Evolutionary conservation across 2,113 vertebrate species (phyloP).

Genomic region (Carassius carassius): DNA sequence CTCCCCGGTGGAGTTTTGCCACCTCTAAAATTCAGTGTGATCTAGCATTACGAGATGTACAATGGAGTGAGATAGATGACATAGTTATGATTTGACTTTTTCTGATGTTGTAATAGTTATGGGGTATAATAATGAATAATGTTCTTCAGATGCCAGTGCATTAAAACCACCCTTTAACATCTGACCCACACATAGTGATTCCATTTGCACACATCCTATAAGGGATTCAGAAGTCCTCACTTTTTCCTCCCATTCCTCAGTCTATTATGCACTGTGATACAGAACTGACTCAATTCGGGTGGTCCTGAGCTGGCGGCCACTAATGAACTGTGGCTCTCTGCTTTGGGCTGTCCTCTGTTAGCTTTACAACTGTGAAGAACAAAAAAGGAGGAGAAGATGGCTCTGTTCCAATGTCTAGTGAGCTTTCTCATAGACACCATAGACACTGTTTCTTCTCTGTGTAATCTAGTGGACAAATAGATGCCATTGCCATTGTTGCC

Average conservation of each 20-base stretch:
- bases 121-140: constrained; percentile 7
- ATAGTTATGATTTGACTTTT: constrained; percentile 21
- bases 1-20: not conserved
- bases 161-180: constrained; percentile 14
- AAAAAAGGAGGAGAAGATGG: not conserved
- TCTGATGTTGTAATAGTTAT: constrained; percentile 31
- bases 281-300: constrained; percentile 50
- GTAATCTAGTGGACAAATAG: not conserved
- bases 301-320: constrained; percentile 53
- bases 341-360: constrained; percentile 53
- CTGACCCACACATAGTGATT: constrained; percentile 13
- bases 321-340: constrained; percentile 29
- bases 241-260: not conserved
- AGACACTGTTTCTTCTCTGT: not conserved
- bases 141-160: constrained; percentile 1
- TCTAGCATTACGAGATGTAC: not conserved
- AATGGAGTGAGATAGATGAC: not conserved
- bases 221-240: not conserved
- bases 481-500: not conserved
- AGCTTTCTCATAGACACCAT: not conserved
- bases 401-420: not conserved
- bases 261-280: constrained; percentile 39
- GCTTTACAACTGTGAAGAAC: constrained; percentile 51
- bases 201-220: not conserved
- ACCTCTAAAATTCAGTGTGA: not conserved